These are phyloP conservation scores for Chalcosyrphus nemorum DNA, from an alignment of 2,888 invertebrate species.

Conservation along the genomic window DNA sequence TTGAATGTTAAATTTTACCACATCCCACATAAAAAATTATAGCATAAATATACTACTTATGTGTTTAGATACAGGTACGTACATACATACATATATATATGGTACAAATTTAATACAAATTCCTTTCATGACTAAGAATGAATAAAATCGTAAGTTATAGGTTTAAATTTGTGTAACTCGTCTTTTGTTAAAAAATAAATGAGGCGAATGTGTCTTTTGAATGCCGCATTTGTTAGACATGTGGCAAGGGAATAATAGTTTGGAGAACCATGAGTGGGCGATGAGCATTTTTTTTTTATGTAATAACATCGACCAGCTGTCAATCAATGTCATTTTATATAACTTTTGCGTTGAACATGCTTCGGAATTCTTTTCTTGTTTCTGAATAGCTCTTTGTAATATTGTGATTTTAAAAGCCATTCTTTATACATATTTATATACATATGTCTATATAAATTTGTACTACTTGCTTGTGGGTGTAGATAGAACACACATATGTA, in stretches of 20 bases:
- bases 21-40: too few relatives aligned
- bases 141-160: conserved; percentile 11
- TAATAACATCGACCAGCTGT: conserved; percentile 19
- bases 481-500: background rate
- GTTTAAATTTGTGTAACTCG: conserved; percentile 21
- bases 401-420: background rate
- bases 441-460: background rate
- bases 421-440: background rate
- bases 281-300: conserved; percentile 15
- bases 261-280: conserved; percentile 19
- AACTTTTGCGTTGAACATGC: conserved; percentile 18
- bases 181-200: background rate
- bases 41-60: too few relatives aligned
- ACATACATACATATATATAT: background rate
- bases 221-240: background rate
- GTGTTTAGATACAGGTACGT: too few relatives aligned
- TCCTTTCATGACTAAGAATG: background rate
- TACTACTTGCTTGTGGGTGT: background rate
- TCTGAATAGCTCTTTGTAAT: background rate
- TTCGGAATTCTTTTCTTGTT: conserved; percentile 1
- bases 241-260: conserved; percentile 11
- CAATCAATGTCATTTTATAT: conserved; percentile 37
- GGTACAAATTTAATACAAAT: too few relatives aligned
- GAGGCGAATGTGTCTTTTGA: background rate
- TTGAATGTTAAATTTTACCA: too few relatives aligned